These are phyloP conservation scores for Tipula helvola DNA, from an alignment of 2,888 invertebrate species.

Conservation along the genomic window DNA sequence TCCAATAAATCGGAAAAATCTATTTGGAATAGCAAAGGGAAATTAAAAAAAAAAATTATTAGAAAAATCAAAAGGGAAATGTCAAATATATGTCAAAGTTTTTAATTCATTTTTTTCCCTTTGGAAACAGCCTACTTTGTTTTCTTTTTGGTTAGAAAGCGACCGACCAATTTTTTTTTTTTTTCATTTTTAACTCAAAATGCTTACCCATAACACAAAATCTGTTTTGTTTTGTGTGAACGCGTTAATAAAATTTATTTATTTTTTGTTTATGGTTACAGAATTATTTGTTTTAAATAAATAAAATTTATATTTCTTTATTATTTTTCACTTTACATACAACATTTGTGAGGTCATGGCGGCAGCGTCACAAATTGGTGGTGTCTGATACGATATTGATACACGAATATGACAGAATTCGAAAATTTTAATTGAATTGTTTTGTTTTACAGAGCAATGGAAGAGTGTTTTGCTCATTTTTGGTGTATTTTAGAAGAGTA, in stretches of 20 bases:
- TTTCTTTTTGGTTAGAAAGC: neutral
- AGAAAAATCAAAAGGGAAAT: constrained; percentile 4
- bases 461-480: neutral
- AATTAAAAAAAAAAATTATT: neutral
- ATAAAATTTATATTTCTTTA: constrained; percentile 5
- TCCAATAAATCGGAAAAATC: neutral
- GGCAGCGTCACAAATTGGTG: constrained; percentile 11
- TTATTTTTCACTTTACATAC: neutral
- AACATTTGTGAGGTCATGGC: constrained; percentile 11
- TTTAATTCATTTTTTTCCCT: neutral
- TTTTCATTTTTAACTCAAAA: neutral
- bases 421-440: neutral
- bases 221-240: neutral
- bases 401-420: neutral
- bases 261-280: neutral
- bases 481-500: neutral
- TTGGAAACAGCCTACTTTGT: constrained; percentile 4
- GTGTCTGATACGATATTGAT: neutral
- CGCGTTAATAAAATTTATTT: neutral
- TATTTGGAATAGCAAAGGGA: neutral
- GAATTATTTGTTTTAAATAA: neutral
- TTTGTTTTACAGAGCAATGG: neutral
- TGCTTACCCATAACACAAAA: constrained; percentile 10
- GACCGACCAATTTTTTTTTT: neutral
- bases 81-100: constrained; percentile 8